These are phyloP conservation scores for Oreochromis grahami DNA, from an alignment of 2,797 vertebrate species.

Conservation along the genomic window DNA sequence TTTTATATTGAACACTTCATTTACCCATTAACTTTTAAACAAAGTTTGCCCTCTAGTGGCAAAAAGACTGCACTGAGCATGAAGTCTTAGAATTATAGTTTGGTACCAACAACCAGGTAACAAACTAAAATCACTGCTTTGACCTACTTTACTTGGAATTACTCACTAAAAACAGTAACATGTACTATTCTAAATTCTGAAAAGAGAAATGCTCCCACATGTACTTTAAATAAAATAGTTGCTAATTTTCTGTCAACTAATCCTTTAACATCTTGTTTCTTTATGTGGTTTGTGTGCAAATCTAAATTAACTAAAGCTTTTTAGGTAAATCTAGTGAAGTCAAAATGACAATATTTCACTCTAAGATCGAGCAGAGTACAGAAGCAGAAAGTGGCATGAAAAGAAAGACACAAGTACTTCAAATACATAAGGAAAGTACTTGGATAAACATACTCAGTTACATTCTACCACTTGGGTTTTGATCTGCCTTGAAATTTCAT, in stretches of 20 bases:
- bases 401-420: not conserved
- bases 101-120: not conserved
- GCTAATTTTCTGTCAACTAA: not conserved
- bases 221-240: not conserved
- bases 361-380: not conserved
- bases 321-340: not conserved
- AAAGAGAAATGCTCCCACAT: not conserved
- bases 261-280: not conserved
- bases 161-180: not conserved
- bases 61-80: not conserved
- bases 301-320: not conserved
- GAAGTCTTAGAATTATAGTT: not conserved
- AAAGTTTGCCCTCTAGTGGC: constrained; percentile 45
- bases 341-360: not conserved
- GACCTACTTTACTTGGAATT: fast-evolving
- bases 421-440: not conserved
- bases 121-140: not conserved
- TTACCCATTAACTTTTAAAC: not conserved
- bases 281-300: not conserved
- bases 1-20: not conserved
- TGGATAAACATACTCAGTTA: not conserved
- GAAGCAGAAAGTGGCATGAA: not conserved
- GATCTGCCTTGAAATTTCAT: not conserved
- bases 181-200: not conserved
- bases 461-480: fast-evolving